Evolutionary conservation across 1,140 invertebrate genomes (phyloP).

Genomic region (Andrena cerasifolii): DNA sequence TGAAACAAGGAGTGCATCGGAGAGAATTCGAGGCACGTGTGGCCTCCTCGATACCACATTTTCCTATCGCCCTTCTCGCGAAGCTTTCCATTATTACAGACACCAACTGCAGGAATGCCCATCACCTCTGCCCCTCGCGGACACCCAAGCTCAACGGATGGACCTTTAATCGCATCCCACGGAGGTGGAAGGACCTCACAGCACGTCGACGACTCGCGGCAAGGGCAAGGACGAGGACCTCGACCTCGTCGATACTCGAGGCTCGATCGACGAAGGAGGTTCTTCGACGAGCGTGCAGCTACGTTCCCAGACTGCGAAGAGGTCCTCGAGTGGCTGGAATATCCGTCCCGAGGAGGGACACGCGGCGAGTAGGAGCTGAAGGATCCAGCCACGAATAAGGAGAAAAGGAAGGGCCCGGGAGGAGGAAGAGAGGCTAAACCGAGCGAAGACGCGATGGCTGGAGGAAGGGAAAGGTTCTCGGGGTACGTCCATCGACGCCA

Average conservation of each 20-base stretch:
- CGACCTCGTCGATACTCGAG: conserved; percentile 1
- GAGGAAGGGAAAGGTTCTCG: conserved; percentile 12
- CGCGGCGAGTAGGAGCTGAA: not conserved
- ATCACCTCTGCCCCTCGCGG: too few species aligned
- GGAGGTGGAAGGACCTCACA: not conserved
- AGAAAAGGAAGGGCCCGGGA: too few species aligned
- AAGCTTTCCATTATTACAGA: too few species aligned
- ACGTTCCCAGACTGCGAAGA: conserved; percentile 43
- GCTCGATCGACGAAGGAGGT: conserved; percentile 7
- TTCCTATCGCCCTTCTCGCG: too few species aligned
- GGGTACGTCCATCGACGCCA: conserved; percentile 1
- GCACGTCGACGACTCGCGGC: not conserved
- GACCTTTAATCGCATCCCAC: not conserved
- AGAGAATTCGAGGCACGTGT: too few species aligned
- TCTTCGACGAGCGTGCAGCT: conserved; percentile 48
- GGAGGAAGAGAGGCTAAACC: not conserved
- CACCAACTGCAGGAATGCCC: too few species aligned
- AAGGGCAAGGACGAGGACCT: conserved; percentile 13
- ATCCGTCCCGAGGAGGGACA: conserved; percentile 7
- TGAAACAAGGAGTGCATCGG: too few species aligned
- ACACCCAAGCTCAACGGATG: not conserved
- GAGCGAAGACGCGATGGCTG: too few species aligned
- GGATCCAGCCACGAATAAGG: not conserved
- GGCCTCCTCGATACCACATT: too few species aligned
- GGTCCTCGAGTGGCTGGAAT: conserved; percentile 45